Conservation (phyloP, 1,140 invertebrate genomes). For the Aphaenogaster ashmeadi region DNA sequence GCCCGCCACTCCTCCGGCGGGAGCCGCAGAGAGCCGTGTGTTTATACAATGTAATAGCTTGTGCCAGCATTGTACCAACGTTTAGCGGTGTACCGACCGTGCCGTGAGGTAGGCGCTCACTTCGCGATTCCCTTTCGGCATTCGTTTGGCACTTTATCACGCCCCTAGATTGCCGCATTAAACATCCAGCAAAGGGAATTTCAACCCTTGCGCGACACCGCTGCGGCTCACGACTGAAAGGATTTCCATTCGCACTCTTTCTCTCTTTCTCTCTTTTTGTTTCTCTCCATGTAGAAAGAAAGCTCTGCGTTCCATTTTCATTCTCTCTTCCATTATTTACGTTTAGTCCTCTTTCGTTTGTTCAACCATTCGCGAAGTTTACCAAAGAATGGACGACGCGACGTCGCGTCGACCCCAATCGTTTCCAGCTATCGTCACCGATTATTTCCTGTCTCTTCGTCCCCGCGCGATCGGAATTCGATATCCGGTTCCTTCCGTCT, state of each 20-base stretch:
- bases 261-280: not conserved
- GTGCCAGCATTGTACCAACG: slow-evolving; percentile 78
- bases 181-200: slow-evolving; percentile 87
- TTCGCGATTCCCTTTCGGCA: slow-evolving; percentile 85
- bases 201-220: slow-evolving; percentile 76
- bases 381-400: not conserved
- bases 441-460: not conserved
- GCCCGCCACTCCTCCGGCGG: slow-evolving; percentile 46
- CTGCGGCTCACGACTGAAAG: slow-evolving; percentile 39
- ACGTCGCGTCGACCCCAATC: not conserved
- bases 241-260: slow-evolving; percentile 61
- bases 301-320: slow-evolving; percentile 46
- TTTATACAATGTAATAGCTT: slow-evolving; percentile 85
- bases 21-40: slow-evolving; percentile 72
- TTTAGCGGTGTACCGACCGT: slow-evolving; percentile 59
- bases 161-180: slow-evolving; percentile 87
- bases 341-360: not conserved
- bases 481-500: slow-evolving; percentile 31
- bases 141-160: slow-evolving; percentile 87
- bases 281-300: not conserved
- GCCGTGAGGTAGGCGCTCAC: slow-evolving; percentile 71
- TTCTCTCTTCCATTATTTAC: slow-evolving; percentile 57
- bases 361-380: not conserved
- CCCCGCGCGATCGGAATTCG: slow-evolving; percentile 21
- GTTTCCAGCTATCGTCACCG: not conserved